Evolutionary conservation across 2,113 vertebrate genomes (phyloP), one percentile per base, ranked within the genome.

Genomic region (Campylomormyrus tamandua): DNA sequence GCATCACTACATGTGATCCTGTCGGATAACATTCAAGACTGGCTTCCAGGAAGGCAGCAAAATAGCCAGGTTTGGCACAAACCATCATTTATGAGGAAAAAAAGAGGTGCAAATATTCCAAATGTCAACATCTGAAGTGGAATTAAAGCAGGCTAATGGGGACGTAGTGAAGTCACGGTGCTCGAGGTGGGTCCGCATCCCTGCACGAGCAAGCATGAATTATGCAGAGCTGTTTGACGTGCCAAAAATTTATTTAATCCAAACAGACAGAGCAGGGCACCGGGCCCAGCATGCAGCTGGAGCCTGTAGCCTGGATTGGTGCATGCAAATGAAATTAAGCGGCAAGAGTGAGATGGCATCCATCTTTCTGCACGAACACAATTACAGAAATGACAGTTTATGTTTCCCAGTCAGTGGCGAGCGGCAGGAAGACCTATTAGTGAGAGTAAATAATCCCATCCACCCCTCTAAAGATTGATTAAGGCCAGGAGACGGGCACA

Each of bases 401-500:
- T 88, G 89, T 91, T 91, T 52, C 91, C 90, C 92, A 91, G 90
- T 91, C 92, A 92, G 93, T 49, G 87, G 92, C 91, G 91, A 92
- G 93, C 93, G 93, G 93, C 94, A 92, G 93, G 93, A 92, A 94
- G 93, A 93, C 94, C 94, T 95, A 96, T 96, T 96, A 96, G 95
- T 91, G 92, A 94, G 94, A 95, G 95, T 95, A 96, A 96, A 96
- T 95, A 96, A 95, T 94, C 93, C 94, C 92, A 92, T 95, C 95
- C 94, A 94, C 93, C 92, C 91, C 92, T 94, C 93, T 92, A 91
- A 92, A 95, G 94, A 96, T 95, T 95, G 95, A 96, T 95, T 94
- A 96, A 95, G 89, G 89, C 52, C 92, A 93, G 88, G 90, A 89
- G 89, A 93, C 80, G 90, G 90, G 87, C 77, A 80, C 91, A 93